Conservation (phyloP, 2,888 invertebrate species). For the Anagyrus pseudococci region DNA sequence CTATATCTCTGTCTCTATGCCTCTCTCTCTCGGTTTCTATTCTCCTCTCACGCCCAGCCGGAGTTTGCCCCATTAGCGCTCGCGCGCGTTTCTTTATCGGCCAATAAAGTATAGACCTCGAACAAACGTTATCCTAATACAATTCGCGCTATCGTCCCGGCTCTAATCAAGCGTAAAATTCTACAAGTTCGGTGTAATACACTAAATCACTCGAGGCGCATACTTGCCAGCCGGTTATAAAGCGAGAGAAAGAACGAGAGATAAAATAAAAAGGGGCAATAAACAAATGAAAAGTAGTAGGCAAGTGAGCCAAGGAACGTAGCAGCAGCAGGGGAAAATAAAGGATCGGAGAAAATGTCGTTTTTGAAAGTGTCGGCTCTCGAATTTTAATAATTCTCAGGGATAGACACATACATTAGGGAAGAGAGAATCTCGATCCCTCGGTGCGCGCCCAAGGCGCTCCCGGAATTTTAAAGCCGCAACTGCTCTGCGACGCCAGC, state of each 20-base stretch:
- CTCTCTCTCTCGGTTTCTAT: not conserved
- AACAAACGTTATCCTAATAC: not conserved
- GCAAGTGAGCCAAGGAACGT: too few species aligned
- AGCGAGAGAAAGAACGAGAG: not conserved
- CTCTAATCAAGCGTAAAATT: slow-evolving; percentile 21
- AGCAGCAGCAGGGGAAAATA: not conserved
- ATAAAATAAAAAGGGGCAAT: not conserved
- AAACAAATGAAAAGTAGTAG: not conserved
- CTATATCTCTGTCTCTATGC: too few species aligned
- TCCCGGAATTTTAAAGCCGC: too few species aligned
- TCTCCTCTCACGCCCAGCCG: not conserved
- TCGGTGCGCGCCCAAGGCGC: not conserved
- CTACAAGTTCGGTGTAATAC: slow-evolving; percentile 9
- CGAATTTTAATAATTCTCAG: not conserved
- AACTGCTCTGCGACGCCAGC: too few species aligned
- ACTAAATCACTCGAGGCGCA: slow-evolving; percentile 11
- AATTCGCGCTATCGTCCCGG: slow-evolving; percentile 7
- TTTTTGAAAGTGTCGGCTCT: not conserved
- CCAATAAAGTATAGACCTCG: not conserved
- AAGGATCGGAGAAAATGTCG: not conserved
- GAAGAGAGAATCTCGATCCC: not conserved
- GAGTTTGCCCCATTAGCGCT: slow-evolving; percentile 7
- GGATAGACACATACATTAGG: not conserved
- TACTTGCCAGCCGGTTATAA: not conserved
- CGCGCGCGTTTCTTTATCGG: not conserved